Percentiles rank a stretch among this genome's conserved stretches.
These are phyloP conservation scores for Spatula versicolor DNA, from an alignment of 2,797 vertebrate genomes.

Conservation along the genomic window DNA sequence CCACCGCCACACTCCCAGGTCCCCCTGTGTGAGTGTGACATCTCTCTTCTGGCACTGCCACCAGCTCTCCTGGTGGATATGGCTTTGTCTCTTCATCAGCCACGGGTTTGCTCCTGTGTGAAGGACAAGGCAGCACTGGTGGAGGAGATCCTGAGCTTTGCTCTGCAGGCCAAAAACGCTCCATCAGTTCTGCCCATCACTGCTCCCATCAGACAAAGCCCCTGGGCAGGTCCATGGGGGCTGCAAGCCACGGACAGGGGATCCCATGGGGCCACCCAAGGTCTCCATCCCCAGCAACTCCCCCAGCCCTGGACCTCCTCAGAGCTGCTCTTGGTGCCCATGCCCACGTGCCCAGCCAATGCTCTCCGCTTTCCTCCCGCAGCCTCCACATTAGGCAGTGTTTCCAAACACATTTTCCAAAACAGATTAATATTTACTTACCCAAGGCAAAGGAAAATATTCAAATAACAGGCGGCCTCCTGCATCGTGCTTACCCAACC, in stretches of 20 bases:
- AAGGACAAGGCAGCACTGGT: fast-evolving
- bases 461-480: neutral
- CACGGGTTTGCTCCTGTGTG: neutral
- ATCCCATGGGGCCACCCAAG: neutral
- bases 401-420: neutral
- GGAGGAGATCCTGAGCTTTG: neutral
- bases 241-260: fast-evolving
- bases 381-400: neutral
- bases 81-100: neutral
- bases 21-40: fast-evolving
- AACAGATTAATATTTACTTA: neutral
- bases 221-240: neutral
- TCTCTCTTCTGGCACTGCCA: neutral
- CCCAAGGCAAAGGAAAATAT: conserved; percentile 7
- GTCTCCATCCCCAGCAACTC: neutral
- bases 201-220: neutral
- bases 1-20: neutral
- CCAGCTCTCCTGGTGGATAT: neutral
- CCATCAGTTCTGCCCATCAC: neutral
- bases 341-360: fast-evolving
- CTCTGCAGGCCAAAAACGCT: neutral
- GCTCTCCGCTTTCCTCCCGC: neutral
- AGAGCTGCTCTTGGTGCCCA: neutral
- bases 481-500: neutral
- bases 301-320: neutral